Conservation (phyloP, 2,888 invertebrate genomes). For the Drosophila siamana region DNA sequence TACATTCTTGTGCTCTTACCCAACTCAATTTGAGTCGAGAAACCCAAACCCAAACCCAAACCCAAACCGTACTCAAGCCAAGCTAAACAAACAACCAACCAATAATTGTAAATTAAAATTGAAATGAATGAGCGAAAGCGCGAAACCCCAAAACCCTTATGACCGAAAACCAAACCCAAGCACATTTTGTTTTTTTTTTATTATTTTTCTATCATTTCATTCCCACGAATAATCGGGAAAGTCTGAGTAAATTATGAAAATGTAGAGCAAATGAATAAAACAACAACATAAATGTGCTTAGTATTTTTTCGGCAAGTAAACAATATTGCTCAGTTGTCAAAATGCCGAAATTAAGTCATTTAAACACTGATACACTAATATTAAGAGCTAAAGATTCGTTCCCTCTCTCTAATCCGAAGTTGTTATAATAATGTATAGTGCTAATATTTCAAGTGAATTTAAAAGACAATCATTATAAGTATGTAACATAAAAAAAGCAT, state of each 20-base stretch:
- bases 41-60: slow-evolving; percentile 4
- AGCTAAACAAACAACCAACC: slow-evolving; percentile 43
- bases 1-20: not conserved
- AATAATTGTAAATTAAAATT: slow-evolving; percentile 81
- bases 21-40: slow-evolving; percentile 15
- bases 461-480: too few relatives aligned
- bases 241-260: not conserved
- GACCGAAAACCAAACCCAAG: not conserved
- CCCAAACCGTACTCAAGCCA: slow-evolving; percentile 20
- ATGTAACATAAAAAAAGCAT: too few relatives aligned
- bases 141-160: not conserved
- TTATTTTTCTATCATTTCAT: too few relatives aligned
- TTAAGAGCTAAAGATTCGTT: too few relatives aligned
- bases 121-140: slow-evolving; percentile 55
- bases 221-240: not conserved
- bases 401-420: too few relatives aligned
- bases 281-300: not conserved
- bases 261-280: not conserved
- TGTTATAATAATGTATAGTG: too few relatives aligned
- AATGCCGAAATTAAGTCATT: too few relatives aligned
- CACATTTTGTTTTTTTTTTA: not conserved
- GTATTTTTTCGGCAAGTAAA: not conserved
- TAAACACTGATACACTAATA: too few relatives aligned
- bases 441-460: too few relatives aligned
- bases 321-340: too few relatives aligned